A percentile compares a stretch with the other conserved stretches of the same genome.
These are phyloP conservation scores for Azemiops feae DNA, from an alignment of 2,113 vertebrate genomes.

Conservation along the genomic window DNA sequence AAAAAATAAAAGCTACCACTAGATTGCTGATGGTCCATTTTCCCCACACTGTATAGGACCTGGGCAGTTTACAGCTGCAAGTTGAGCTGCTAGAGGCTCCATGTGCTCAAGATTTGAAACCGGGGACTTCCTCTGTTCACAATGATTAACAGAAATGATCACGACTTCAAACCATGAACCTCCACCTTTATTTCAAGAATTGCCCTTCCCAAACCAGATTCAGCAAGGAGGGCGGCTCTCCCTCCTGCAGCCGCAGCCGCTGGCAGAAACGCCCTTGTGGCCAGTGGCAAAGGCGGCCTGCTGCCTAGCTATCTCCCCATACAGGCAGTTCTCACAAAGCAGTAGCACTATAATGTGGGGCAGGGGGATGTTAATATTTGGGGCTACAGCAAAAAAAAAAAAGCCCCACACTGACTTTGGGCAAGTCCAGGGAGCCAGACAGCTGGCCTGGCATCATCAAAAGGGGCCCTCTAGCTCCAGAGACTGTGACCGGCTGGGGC, in stretches of 20 bases:
- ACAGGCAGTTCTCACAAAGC: background rate
- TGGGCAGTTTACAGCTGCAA: background rate
- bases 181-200: conserved; percentile 19
- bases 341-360: too few relatives aligned
- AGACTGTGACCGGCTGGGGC: background rate
- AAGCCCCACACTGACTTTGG: background rate
- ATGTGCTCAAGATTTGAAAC: background rate
- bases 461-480: background rate
- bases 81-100: background rate
- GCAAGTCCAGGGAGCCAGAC: background rate
- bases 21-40: background rate
- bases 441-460: too few relatives aligned
- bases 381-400: background rate
- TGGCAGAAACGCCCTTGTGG: background rate
- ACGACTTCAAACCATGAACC: background rate
- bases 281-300: too few relatives aligned
- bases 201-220: background rate
- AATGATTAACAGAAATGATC: background rate
- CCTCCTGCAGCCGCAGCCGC: background rate
- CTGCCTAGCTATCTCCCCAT: background rate
- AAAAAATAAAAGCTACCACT: background rate
- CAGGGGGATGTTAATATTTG: background rate
- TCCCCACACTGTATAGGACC: background rate
- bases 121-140: background rate
- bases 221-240: background rate